Evolutionary conservation across 1,140 invertebrate genomes (phyloP), one percentile per base, ranked within the genome.

Genomic region (Bathynomus jamesi): DNA sequence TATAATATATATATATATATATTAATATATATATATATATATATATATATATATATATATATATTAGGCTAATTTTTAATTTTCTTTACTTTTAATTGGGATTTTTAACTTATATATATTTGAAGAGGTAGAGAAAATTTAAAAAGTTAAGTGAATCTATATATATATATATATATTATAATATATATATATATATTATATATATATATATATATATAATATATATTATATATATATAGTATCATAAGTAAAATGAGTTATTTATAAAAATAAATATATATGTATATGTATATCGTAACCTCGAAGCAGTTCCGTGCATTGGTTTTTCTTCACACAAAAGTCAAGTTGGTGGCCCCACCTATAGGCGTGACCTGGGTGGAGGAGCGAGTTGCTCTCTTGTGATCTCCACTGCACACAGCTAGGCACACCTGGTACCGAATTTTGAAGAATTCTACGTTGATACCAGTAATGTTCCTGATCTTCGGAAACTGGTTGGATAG

Each of bases 141-240:
- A 40, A 8, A 40, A 8, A 40, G 7, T 8, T 40, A 40, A 8
- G 17, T 40, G 17, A 8, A 53, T 53, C 13, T 53, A 53, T 53
- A 53, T 53, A 53, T 53, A 53, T 53, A 53, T 53, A 53, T 53
- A 53, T 53, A 53, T 53, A 40, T 53, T 17, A 17, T 17, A 17
- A 53, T 53, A 53, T 53, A 53, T 53, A 53, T 53, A 53, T 53
- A 53, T 53, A 53, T 53, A 53, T 53, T 53, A 53, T 53, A 5
- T 5, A 53, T 53, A 5, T 53, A 53, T 53, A 53, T 53, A 53
- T 53, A 53, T 53, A 53, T 53, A 53, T 53, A 53, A 2, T 17
- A 53, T 53, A 53, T 3, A 3, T 5, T 53, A 53, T 53, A 53
- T 53, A 53, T 53, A 53, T 53, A 53, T 53, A 53, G n/a, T n/a